Conservation (phyloP, 2,113 vertebrate genomes). For the Hypocryptadius cinnamomeus region DNA sequence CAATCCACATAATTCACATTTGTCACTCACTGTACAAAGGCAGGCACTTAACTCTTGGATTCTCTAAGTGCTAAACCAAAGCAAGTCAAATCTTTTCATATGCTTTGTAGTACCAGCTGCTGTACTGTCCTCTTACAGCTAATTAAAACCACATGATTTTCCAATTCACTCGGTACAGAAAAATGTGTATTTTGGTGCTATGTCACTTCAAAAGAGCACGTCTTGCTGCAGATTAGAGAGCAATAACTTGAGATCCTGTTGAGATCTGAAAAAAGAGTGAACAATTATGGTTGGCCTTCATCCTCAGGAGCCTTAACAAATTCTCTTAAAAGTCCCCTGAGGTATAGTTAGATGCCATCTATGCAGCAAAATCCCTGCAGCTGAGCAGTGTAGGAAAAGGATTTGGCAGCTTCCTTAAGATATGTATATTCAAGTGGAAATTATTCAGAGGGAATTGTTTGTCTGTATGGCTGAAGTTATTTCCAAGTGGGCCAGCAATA, state of each 20-base stretch:
- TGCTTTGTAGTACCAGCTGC: neutral
- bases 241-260: neutral
- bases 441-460: neutral
- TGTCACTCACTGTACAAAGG: neutral
- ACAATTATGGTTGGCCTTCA: neutral
- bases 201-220: neutral
- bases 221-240: neutral
- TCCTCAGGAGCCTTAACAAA: neutral
- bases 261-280: neutral
- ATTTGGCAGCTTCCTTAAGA: neutral
- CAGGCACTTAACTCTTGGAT: neutral
- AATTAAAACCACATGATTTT: conserved; percentile 34
- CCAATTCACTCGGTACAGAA: neutral
- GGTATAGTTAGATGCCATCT: neutral
- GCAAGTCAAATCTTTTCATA: neutral
- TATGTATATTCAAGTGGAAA: neutral
- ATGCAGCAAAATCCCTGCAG: neutral
- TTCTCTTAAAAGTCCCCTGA: neutral
- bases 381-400: neutral
- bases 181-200: neutral
- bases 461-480: neutral
- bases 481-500: neutral
- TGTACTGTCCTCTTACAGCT: neutral
- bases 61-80: neutral
- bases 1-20: neutral